These are phyloP conservation scores for Tachina grossa DNA, from an alignment of 2,888 invertebrate genomes.

Conservation along the genomic window DNA sequence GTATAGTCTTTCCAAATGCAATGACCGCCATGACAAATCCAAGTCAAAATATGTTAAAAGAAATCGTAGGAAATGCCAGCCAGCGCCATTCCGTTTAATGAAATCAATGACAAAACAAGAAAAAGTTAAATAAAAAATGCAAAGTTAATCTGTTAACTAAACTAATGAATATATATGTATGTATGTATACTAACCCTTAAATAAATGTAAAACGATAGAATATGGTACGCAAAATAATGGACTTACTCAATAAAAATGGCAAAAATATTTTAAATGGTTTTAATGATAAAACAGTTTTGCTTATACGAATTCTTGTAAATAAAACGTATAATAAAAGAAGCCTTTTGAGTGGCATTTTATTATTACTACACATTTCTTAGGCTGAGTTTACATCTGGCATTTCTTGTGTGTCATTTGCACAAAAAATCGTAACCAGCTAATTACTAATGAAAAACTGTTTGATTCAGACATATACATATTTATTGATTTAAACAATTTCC, in stretches of 20 bases:
- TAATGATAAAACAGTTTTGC: constrained; percentile 39
- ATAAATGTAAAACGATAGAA: constrained; percentile 18
- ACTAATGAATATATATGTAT: constrained; percentile 36
- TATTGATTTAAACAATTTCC: too few species aligned
- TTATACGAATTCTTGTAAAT: constrained; percentile 38
- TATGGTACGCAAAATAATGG: constrained; percentile 25
- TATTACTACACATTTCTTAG: constrained; percentile 19
- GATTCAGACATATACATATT: too few species aligned
- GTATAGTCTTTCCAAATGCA: constrained; percentile 55
- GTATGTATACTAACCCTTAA: constrained; percentile 50
- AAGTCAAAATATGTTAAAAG: constrained; percentile 75
- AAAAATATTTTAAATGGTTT: constrained; percentile 61
- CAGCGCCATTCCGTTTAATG: constrained; percentile 24
- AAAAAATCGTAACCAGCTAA: too few species aligned
- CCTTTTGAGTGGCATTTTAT: constrained; percentile 57
- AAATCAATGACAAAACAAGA: constrained; percentile 66
- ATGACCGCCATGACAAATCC: constrained; percentile 78
- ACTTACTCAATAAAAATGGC: constrained; percentile 64
- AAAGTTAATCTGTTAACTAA: constrained; percentile 49
- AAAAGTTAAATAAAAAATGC: constrained; percentile 28
- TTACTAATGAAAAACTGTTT: too few species aligned
- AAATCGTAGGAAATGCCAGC: constrained; percentile 67
- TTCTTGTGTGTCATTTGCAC: too few species aligned
- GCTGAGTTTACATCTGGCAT: too few species aligned
- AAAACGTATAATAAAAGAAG: constrained; percentile 42